A percentile compares a stretch with the other conserved stretches of the same genome.
Conservation (phyloP, 1,140 invertebrate species). For the Drosophila tsacasi region DNA sequence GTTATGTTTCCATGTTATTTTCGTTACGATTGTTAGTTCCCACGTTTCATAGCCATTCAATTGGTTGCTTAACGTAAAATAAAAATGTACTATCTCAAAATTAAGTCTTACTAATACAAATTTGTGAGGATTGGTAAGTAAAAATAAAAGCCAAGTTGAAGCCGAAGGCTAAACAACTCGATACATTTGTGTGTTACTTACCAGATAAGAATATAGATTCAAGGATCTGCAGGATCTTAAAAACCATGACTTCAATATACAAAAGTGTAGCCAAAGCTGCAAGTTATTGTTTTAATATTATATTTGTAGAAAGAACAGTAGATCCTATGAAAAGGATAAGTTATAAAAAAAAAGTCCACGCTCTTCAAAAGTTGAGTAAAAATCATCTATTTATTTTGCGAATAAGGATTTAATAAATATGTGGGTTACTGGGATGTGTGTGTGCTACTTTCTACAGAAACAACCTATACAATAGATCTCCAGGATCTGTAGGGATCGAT, state of each 20-base stretch:
- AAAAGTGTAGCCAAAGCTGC: conserved; percentile 12
- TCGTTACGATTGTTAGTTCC: too few species aligned
- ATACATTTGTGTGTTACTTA: conserved; percentile 39
- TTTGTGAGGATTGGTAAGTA: background rate
- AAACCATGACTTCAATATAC: background rate
- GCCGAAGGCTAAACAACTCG: background rate
- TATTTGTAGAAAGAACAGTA: background rate
- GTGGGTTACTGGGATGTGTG: conserved; percentile 49
- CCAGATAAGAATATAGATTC: background rate
- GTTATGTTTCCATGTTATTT: too few species aligned
- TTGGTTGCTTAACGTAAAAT: too few species aligned
- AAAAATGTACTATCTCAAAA: too few species aligned
- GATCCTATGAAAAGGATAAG: background rate
- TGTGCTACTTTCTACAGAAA: conserved; percentile 49
- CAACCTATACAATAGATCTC: conserved; percentile 41
- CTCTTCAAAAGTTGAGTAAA: conserved; percentile 42
- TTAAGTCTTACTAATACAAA: too few species aligned
- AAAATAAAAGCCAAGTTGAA: background rate
- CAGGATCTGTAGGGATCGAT: background rate
- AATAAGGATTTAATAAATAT: conserved; percentile 66
- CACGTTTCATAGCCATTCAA: too few species aligned
- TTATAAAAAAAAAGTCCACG: conserved; percentile 22
- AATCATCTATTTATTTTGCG: conserved; percentile 60
- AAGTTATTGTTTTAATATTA: conserved; percentile 7
- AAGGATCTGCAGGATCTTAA: background rate